These are phyloP conservation scores for Phasia obesa DNA, from an alignment of 2,888 invertebrate species.

Conservation along the genomic window DNA sequence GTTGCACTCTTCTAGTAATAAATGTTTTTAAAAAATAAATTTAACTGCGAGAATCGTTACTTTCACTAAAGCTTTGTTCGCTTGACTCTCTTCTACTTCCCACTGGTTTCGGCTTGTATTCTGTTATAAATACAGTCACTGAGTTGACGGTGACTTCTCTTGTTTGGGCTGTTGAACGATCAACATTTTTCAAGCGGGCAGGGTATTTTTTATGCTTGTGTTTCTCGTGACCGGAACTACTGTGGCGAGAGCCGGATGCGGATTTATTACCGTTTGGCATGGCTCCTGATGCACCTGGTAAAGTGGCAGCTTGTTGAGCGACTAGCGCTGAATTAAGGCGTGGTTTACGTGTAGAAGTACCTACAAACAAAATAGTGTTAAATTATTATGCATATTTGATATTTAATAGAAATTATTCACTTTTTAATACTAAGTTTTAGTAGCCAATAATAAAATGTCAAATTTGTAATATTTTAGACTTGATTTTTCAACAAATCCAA, in stretches of 20 bases:
- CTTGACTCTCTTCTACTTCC: conserved; percentile 82
- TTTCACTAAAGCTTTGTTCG: conserved; percentile 83
- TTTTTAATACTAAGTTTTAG: background rate
- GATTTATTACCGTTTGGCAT: conserved; percentile 83
- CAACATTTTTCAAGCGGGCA: conserved; percentile 95
- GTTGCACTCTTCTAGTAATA: conserved; percentile 26
- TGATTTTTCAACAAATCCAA: no score
- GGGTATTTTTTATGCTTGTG: conserved; percentile 86
- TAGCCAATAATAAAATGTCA: no score
- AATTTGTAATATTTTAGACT: no score
- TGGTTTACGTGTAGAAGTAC: conserved; percentile 95
- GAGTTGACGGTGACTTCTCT: conserved; percentile 98
- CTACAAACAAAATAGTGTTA: conserved; percentile 82
- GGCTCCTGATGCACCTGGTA: conserved; percentile 84
- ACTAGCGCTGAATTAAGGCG: conserved; percentile 97
- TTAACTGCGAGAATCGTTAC: conserved; percentile 83
- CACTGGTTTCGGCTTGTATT: conserved; percentile 91
- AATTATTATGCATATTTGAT: background rate
- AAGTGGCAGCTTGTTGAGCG: conserved; percentile 95
- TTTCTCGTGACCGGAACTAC: conserved; percentile 83
- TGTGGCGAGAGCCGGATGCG: conserved; percentile 80
- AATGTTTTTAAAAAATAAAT: conserved; percentile 47
- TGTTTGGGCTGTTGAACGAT: conserved; percentile 95
- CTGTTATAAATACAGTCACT: conserved; percentile 98
- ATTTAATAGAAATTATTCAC: background rate